Conservation (phyloP, 2,888 invertebrate genomes). For the Caenorhabditis virilis region DNA sequence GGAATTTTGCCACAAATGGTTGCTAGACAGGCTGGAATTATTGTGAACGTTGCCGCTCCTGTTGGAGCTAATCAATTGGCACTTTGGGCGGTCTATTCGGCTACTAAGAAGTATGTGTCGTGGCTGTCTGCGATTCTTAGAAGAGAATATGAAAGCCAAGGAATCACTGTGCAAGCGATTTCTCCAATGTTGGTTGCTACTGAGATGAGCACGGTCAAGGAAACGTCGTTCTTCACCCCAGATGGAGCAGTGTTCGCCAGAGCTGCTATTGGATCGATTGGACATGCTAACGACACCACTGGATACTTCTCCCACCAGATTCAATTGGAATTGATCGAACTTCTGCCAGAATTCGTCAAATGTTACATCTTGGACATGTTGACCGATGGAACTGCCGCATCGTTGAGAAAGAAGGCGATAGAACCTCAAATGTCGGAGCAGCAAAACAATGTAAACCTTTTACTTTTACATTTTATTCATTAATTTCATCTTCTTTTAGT, state of each 20-base stretch:
- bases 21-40: conserved; percentile 80
- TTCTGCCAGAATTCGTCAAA: too few relatives aligned
- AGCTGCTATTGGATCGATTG: conserved; percentile 58
- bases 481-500: too few relatives aligned
- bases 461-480: too few relatives aligned
- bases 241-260: conserved; percentile 46
- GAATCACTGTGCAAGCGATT: conserved; percentile 68
- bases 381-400: too few relatives aligned
- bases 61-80: conserved; percentile 79
- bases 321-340: too few relatives aligned
- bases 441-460: too few relatives aligned
- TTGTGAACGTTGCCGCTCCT: conserved; percentile 87
- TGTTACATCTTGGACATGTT: too few relatives aligned
- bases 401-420: too few relatives aligned
- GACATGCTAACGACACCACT: conserved; percentile 59
- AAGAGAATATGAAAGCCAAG: conserved; percentile 69
- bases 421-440: too few relatives aligned
- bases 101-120: conserved; percentile 74
- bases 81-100: conserved; percentile 78
- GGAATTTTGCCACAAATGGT: conserved; percentile 85
- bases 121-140: conserved; percentile 68
- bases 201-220: conserved; percentile 60
- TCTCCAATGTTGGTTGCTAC: conserved; percentile 65
- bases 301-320: conserved; percentile 61
- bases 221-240: conserved; percentile 58